phyloP scores from a whole-genome alignment of 1,140 invertebrate genomes.

The Sitobion miscanthi region DNA sequence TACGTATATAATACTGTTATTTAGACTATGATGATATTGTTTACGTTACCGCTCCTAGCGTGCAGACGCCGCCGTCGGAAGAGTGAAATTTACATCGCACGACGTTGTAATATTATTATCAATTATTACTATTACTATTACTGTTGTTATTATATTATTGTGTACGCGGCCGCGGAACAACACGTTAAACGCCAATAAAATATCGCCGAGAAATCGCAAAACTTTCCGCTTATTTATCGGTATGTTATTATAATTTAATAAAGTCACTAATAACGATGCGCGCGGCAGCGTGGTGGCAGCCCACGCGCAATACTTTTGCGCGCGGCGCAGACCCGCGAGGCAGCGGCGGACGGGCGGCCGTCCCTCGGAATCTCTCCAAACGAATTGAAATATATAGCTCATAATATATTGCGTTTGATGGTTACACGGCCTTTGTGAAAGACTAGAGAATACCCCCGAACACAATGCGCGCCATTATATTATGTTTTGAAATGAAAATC shows the following conservation, averaged over 20 bases:
- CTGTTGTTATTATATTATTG: no score
- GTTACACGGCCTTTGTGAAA: slow-evolving; percentile 7
- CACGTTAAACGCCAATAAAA: background rate
- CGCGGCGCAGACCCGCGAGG: background rate
- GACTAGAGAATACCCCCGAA: background rate
- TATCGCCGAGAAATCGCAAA: slow-evolving; percentile 13
- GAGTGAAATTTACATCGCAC: background rate
- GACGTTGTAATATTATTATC: background rate
- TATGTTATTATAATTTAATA: slow-evolving; percentile 26
- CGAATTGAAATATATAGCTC: slow-evolving; percentile 41
- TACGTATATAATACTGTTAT: no score
- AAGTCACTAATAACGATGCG: background rate
- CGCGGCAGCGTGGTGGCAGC: background rate
- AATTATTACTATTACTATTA: no score
- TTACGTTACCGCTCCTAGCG: no score
- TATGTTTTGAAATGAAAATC: slow-evolving; percentile 18
- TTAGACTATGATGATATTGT: no score
- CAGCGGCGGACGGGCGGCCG: background rate
- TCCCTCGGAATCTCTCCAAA: slow-evolving; percentile 6
- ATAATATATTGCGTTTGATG: slow-evolving; percentile 16
- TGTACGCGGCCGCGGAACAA: background rate
- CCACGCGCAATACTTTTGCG: background rate
- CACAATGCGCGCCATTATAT: slow-evolving; percentile 21
- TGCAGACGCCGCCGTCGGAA: no score
- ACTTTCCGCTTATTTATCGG: slow-evolving; percentile 25